phyloP scores from a whole-genome alignment of 2,797 vertebrate genomes.

The Yasuhikotakia modesta region DNA sequence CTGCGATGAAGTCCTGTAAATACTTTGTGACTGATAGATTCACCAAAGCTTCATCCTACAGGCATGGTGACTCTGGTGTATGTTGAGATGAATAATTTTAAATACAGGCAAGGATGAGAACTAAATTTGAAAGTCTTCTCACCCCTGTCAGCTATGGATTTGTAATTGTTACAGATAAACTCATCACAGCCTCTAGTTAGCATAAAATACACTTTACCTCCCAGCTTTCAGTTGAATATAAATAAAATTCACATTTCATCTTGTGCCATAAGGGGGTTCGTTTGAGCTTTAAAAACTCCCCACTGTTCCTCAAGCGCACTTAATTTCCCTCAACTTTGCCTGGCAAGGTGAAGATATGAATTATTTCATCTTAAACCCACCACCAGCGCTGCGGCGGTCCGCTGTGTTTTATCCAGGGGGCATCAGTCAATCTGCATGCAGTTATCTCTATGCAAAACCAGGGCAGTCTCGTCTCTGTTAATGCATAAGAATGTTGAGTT shows the following conservation, averaged over 20 bases:
- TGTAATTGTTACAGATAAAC: constrained; percentile 44
- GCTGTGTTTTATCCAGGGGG: constrained; percentile 33
- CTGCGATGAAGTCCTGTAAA: constrained; percentile 66
- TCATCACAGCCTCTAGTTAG: constrained; percentile 26
- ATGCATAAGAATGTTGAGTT: constrained; percentile 65
- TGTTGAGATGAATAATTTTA: constrained; percentile 26
- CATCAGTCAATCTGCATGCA: constrained; percentile 60
- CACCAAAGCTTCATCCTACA: constrained; percentile 22
- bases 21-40: constrained; percentile 55
- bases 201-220: constrained; percentile 29
- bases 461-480: constrained; percentile 67
- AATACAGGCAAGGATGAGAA: constrained; percentile 1
- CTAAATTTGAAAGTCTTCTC: not conserved
- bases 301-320: constrained; percentile 15
- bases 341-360: constrained; percentile 59
- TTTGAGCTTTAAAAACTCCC: constrained; percentile 25
- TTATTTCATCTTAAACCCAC: constrained; percentile 54
- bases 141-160: constrained; percentile 38
- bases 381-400: constrained; percentile 15
- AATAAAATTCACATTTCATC: constrained; percentile 39
- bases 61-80: constrained; percentile 11
- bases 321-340: constrained; percentile 24
- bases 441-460: constrained; percentile 61
- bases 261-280: constrained; percentile 38
- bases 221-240: constrained; percentile 19